phyloP scores from a whole-genome alignment of 2,888 invertebrate species.

The Agrotis ipsilon region DNA sequence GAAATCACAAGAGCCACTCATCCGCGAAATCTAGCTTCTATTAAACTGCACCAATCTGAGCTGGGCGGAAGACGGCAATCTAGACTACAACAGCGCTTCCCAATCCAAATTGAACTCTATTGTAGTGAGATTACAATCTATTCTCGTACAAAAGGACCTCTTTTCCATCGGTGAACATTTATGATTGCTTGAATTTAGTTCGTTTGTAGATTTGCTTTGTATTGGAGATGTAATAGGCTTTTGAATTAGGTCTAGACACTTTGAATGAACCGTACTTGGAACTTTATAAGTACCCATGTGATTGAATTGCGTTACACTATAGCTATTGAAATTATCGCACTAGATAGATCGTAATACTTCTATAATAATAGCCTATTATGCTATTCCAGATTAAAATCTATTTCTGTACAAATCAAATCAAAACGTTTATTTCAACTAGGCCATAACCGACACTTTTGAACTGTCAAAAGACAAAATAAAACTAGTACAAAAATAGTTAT shows the following conservation, averaged over 20 bases:
- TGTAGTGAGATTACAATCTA: slow-evolving; percentile 19
- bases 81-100: not conserved
- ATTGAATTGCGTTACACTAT: too few relatives aligned
- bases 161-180: slow-evolving; percentile 34
- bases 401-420: too few relatives aligned
- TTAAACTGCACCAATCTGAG: slow-evolving; percentile 47
- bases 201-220: slow-evolving; percentile 35
- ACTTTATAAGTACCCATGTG: not conserved
- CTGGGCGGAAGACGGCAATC: slow-evolving; percentile 59
- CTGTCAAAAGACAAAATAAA: too few relatives aligned
- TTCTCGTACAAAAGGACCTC: slow-evolving; percentile 25
- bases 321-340: too few relatives aligned
- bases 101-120: slow-evolving; percentile 42
- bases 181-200: slow-evolving; percentile 55
- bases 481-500: too few relatives aligned
- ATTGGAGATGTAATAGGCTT: slow-evolving; percentile 39
- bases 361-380: too few relatives aligned
- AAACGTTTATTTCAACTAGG: too few relatives aligned
- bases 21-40: slow-evolving; percentile 34
- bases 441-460: too few relatives aligned
- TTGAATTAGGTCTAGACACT: slow-evolving; percentile 14
- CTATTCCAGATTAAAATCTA: too few relatives aligned
- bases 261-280: not conserved
- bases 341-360: too few relatives aligned
- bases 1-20: slow-evolving; percentile 25